phyloP scores from a whole-genome alignment of 2,797 vertebrate genomes.

The Garrulus glandarius region DNA sequence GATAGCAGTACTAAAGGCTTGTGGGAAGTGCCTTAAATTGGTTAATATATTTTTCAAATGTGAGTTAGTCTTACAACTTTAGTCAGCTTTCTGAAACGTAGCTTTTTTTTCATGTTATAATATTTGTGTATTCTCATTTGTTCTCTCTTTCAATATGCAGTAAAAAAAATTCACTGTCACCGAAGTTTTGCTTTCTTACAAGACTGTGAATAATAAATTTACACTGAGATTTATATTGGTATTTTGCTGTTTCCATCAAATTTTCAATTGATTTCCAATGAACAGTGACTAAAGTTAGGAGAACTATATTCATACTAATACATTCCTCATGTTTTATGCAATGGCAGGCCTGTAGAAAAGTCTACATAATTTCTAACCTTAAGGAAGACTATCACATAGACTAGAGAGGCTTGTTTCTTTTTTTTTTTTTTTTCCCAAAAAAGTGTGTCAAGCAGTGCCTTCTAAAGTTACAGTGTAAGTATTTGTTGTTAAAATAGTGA shows the following conservation, averaged over 20 bases:
- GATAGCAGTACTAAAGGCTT: neutral
- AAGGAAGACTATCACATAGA: neutral
- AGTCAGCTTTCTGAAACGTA: neutral
- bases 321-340: neutral
- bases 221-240: neutral
- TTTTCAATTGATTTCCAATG: neutral
- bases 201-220: neutral
- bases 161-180: neutral
- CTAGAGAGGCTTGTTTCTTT: neutral
- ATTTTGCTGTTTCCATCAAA: neutral
- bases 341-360: neutral
- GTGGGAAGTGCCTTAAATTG: neutral
- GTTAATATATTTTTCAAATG: neutral
- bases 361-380: neutral
- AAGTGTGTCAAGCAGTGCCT: neutral
- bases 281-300: neutral
- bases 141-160: neutral
- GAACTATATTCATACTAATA: neutral
- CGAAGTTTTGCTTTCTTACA: neutral
- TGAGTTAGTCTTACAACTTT: neutral
- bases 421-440: fast-evolving
- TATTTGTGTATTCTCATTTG: neutral
- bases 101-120: fast-evolving
- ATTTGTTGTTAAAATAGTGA: neutral
- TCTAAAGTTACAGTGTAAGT: neutral